Conservation (phyloP, 2,797 vertebrate genomes). For the Echeneis naucrates region DNA sequence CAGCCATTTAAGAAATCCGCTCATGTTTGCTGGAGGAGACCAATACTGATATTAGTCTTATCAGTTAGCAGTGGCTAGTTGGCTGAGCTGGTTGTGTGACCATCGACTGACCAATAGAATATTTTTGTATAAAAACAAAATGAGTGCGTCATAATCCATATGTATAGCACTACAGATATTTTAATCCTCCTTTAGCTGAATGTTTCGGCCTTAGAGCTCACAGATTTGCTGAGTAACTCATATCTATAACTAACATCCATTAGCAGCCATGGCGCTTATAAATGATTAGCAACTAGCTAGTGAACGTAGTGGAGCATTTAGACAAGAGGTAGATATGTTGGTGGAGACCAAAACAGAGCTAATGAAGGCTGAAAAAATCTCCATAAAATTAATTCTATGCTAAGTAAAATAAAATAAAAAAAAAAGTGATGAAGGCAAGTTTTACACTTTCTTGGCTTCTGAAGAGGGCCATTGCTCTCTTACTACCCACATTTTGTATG, state of each 20-base stretch:
- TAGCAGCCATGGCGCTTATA: not conserved
- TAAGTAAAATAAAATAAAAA: slow-evolving; percentile 14
- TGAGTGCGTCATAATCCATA: not conserved
- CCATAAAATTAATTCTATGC: not conserved
- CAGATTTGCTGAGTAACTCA: not conserved
- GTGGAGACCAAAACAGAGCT: not conserved
- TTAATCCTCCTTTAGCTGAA: not conserved
- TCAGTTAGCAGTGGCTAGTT: not conserved
- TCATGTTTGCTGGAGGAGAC: not conserved
- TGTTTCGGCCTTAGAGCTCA: not conserved
- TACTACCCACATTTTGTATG: slow-evolving; percentile 8
- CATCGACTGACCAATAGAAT: not conserved
- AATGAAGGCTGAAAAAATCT: not conserved
- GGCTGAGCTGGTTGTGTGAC: not conserved
- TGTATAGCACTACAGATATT: not conserved
- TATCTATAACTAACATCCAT: not conserved
- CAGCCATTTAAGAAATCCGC: not conserved
- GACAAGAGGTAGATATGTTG: not conserved
- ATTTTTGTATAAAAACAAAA: not conserved
- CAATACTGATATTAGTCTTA: not conserved
- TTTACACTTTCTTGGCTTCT: not conserved
- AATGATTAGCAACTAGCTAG: not conserved
- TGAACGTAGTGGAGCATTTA: not conserved
- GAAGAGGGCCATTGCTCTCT: not conserved
- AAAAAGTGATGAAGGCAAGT: slow-evolving; percentile 3